Evolutionary conservation across 1,140 invertebrate genomes (phyloP), one percentile per base, ranked within the genome.

Genomic region (Bicyclus anynana): DNA sequence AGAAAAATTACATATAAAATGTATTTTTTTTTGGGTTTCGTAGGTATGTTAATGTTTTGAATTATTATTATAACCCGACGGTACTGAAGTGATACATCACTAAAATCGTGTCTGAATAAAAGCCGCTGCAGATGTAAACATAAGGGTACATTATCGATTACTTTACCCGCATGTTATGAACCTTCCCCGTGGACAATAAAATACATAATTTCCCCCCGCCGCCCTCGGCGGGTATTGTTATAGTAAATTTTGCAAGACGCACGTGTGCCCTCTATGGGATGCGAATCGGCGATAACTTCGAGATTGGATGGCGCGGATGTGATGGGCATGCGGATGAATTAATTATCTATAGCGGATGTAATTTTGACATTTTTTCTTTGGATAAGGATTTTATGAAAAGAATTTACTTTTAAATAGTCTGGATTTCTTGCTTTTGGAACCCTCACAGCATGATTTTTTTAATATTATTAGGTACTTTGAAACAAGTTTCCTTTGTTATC

Each of bases 181-280:
- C 80, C 82, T 78, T 80, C 71, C 74, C 54, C 60, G 67, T 71
- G 61, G 74, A 79, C 79, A 82, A 77, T 86, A 84, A 86, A 86
- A 81, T 84, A 84, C 74, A 85, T 86, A 86, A 86, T 84, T 86
- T 84, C 84, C 60, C 66, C 65, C 37, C 2, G 9, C 14, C 13
- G 60, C 72, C 64, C 51, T 23, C 60, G 70, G 64, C 51, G 49
- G 60, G 70, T 84, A 80, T 81, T 81, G 80, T 80, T 74, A 74
- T 72, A 76, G 77, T 82, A 80, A 75, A 82, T 79, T 80, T 67
- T 69, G 70, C 61, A 74, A 74, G 75, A 73, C 75, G 71, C 82
- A 85, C 82, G 75, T 85, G 82, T 69, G 67, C 35, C 54, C 76
- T 78, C 72, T 75, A 50, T 53, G 50, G 53, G 50, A 42, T 62